Evolutionary conservation across 2,888 invertebrate genomes (phyloP).

Genomic region (Ichneumon xanthorius): DNA sequence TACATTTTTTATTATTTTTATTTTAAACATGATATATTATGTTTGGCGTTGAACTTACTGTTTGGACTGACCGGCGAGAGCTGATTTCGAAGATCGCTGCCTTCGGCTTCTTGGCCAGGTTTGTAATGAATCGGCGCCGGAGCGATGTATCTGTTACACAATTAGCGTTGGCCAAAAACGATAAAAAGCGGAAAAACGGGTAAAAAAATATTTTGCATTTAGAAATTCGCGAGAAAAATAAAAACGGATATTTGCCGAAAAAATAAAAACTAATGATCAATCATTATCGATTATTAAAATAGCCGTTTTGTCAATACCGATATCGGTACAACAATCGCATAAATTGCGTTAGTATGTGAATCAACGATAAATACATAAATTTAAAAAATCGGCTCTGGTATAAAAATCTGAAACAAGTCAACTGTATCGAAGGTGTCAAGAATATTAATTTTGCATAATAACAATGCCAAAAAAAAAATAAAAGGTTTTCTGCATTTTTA

Average conservation of each 20-base stretch:
- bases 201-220: background rate
- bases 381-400: no score
- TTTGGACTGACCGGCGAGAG: conserved; percentile 83
- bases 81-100: conserved; percentile 79
- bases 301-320: no score
- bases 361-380: no score
- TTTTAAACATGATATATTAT: background rate
- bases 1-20: background rate
- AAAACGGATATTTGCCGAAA: background rate
- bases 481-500: no score
- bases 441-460: no score
- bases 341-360: no score
- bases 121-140: conserved; percentile 80
- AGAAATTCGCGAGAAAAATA: background rate
- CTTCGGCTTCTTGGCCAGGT: conserved; percentile 76
- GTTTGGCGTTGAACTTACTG: conserved; percentile 74
- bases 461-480: no score
- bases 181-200: background rate
- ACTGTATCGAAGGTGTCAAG: no score
- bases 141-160: conserved; percentile 77
- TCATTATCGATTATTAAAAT: background rate
- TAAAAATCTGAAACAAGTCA: no score
- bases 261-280: background rate
- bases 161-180: conserved; percentile 18
- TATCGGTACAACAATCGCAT: no score